Evolutionary conservation across 2,797 vertebrate genomes (phyloP).

Genomic region (Zalophus californianus): DNA sequence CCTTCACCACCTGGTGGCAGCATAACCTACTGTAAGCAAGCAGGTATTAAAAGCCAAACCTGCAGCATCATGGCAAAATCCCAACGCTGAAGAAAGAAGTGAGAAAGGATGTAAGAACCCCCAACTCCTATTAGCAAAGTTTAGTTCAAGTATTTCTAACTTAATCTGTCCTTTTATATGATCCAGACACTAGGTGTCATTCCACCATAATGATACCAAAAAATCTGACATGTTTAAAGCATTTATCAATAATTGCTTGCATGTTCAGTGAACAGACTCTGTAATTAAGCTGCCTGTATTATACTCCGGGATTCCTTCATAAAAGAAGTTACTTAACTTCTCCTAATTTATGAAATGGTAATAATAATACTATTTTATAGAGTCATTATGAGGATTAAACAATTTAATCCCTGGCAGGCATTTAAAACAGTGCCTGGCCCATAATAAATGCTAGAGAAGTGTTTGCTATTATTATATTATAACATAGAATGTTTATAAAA

Average conservation of each 20-base stretch:
- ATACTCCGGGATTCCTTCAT: neutral
- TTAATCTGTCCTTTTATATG: neutral
- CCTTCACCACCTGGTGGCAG: neutral
- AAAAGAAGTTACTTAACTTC: neutral
- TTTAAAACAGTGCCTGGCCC: neutral
- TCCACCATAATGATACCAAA: neutral
- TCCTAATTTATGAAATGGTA: slow-evolving; percentile 20
- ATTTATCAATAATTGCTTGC: slow-evolving; percentile 17
- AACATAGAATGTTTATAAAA: neutral
- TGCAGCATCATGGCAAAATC: neutral
- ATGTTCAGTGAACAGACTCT: neutral
- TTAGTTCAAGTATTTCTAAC: slow-evolving; percentile 1
- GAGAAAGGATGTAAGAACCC: neutral
- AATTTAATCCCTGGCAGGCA: slow-evolving; percentile 12
- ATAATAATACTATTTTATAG: neutral
- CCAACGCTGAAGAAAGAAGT: neutral
- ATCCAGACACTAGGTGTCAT: neutral
- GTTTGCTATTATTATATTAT: neutral
- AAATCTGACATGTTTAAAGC: neutral
- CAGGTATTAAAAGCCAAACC: neutral
- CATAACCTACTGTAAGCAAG: neutral
- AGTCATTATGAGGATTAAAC: neutral
- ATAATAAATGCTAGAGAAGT: neutral
- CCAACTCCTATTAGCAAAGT: neutral
- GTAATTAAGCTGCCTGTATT: neutral